phyloP scores from a whole-genome alignment of 2,888 invertebrate genomes.

The Patella pellucida region DNA sequence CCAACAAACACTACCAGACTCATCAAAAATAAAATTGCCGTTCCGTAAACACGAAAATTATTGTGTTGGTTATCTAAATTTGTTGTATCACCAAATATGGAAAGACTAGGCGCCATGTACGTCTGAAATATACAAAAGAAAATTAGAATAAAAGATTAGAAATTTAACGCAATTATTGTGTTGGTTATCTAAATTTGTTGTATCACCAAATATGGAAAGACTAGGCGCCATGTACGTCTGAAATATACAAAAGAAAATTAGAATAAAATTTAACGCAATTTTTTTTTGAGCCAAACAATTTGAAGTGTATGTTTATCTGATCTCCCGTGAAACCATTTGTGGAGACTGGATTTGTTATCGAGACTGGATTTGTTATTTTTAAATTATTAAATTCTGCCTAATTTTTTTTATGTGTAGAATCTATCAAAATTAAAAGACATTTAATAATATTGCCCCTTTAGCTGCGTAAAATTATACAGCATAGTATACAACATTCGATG shows the following conservation, averaged over 20 bases:
- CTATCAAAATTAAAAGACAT: too few species aligned
- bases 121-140: slow-evolving; percentile 51
- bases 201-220: slow-evolving; percentile 89
- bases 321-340: too few species aligned
- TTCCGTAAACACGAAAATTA: slow-evolving; percentile 97
- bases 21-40: slow-evolving; percentile 88
- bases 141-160: background rate
- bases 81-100: slow-evolving; percentile 84
- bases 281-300: too few species aligned
- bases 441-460: too few species aligned
- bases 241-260: slow-evolving; percentile 22
- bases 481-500: too few species aligned
- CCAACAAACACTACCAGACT: slow-evolving; percentile 93
- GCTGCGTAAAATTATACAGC: too few species aligned
- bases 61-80: slow-evolving; percentile 86
- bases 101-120: slow-evolving; percentile 76
- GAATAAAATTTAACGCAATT: too few species aligned
- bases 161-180: slow-evolving; percentile 94
- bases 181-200: slow-evolving; percentile 78
- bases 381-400: too few species aligned
- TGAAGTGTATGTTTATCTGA: too few species aligned
- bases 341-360: too few species aligned
- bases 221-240: slow-evolving; percentile 72
- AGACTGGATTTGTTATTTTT: too few species aligned
- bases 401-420: too few species aligned